phyloP scores from a whole-genome alignment of 23 tunicate species.

The Ciona savignyi region DNA sequence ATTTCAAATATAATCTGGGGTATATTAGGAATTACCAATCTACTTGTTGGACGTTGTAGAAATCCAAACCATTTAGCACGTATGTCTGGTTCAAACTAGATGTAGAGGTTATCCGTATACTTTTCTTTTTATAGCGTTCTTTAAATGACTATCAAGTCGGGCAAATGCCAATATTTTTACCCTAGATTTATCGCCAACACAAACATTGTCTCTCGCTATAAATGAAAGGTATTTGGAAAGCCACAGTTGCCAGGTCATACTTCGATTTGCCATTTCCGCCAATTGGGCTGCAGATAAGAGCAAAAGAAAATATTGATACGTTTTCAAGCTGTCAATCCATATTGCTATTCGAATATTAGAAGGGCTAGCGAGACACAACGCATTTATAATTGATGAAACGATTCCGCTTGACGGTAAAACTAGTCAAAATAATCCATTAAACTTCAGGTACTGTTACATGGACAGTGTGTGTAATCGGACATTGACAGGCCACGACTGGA shows the following conservation, averaged over 20 bases:
- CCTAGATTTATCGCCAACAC: background rate
- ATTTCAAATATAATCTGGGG: too few relatives aligned
- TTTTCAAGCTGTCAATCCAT: conserved; percentile 1
- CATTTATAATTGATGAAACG: background rate
- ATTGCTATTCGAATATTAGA: background rate
- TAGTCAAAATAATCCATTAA: background rate
- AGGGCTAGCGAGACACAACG: background rate
- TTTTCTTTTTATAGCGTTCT: too few relatives aligned
- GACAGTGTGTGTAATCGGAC: background rate
- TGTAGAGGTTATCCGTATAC: too few relatives aligned
- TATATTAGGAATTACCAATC: too few relatives aligned
- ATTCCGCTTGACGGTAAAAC: background rate
- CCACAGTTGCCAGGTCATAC: background rate
- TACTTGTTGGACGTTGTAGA: too few relatives aligned
- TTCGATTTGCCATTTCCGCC: background rate
- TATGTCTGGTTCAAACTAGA: too few relatives aligned
- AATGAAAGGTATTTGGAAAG: background rate
- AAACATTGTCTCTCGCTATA: background rate
- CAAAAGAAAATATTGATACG: background rate
- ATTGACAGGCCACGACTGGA: background rate
- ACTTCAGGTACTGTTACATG: background rate
- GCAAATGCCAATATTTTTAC: too few relatives aligned
- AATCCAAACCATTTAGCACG: too few relatives aligned
- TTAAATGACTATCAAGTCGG: too few relatives aligned
- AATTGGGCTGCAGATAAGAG: background rate